Evolutionary conservation across 2,888 invertebrate species (phyloP).

Genomic region (Orgyia antiqua): DNA sequence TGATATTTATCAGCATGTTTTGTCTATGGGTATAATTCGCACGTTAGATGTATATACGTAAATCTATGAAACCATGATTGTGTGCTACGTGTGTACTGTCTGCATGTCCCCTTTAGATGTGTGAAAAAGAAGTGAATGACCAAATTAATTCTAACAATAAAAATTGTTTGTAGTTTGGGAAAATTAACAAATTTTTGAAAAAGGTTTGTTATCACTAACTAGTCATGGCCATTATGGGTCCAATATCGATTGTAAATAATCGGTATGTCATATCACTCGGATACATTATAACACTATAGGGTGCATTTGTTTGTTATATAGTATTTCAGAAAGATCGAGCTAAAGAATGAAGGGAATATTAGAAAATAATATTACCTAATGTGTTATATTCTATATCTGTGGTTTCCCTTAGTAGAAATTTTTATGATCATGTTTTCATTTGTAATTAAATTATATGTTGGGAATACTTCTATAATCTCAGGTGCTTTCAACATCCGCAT

Average conservation of each 20-base stretch:
- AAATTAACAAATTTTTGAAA: slow-evolving; percentile 9
- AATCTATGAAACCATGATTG: slow-evolving; percentile 13
- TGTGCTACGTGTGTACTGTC: slow-evolving; percentile 31
- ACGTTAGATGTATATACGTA: slow-evolving; percentile 19
- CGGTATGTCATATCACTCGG: not conserved
- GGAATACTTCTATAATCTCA: no score
- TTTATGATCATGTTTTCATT: no score
- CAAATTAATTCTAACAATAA: slow-evolving; percentile 30
- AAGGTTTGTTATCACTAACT: slow-evolving; percentile 16
- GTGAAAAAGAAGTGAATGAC: slow-evolving; percentile 74
- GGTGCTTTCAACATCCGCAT: no score
- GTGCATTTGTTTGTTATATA: not conserved
- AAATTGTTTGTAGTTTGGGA: slow-evolving; percentile 11
- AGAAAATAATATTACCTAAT: no score
- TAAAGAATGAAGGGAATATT: no score
- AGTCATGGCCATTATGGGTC: slow-evolving; percentile 16
- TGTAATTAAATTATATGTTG: no score
- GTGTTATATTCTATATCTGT: no score
- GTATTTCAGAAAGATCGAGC: no score
- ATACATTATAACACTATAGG: no score
- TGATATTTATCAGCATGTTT: slow-evolving; percentile 19
- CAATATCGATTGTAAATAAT: slow-evolving; percentile 7
- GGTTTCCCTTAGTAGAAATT: no score
- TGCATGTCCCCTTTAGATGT: slow-evolving; percentile 43
- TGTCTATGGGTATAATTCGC: slow-evolving; percentile 16